phyloP scores from a whole-genome alignment of 1,140 invertebrate genomes.

The Lordiphosa clarofinis region DNA sequence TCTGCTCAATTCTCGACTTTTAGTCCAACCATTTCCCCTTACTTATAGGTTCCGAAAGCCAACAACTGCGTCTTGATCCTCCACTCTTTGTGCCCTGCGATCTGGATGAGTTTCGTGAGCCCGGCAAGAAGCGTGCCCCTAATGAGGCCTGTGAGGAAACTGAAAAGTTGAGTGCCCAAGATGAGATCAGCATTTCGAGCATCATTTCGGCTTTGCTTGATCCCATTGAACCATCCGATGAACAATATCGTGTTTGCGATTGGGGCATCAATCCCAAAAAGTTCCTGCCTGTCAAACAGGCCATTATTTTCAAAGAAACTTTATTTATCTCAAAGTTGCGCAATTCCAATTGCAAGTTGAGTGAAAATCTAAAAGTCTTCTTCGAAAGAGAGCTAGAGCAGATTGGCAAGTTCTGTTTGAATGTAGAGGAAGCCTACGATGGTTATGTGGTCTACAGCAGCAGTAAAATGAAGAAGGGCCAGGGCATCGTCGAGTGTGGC shows the following conservation, averaged over 20 bases:
- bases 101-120: slow-evolving; percentile 27
- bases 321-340: slow-evolving; percentile 56
- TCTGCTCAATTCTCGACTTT: too few relatives aligned
- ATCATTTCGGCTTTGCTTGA: slow-evolving; percentile 58
- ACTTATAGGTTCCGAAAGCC: not conserved
- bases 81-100: slow-evolving; percentile 55
- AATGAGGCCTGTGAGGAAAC: slow-evolving; percentile 38
- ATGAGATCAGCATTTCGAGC: slow-evolving; percentile 72
- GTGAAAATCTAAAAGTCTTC: slow-evolving; percentile 58
- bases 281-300: slow-evolving; percentile 53
- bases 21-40: not conserved
- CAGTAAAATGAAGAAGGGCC: slow-evolving; percentile 65
- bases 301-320: slow-evolving; percentile 58
- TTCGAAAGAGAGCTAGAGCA: slow-evolving; percentile 65
- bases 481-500: slow-evolving; percentile 51
- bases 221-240: slow-evolving; percentile 51
- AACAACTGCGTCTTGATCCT: slow-evolving; percentile 29
- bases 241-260: slow-evolving; percentile 38
- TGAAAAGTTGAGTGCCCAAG: slow-evolving; percentile 53
- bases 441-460: slow-evolving; percentile 67
- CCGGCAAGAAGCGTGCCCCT: slow-evolving; percentile 9
- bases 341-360: slow-evolving; percentile 62
- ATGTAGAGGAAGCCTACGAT: slow-evolving; percentile 65
- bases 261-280: slow-evolving; percentile 60
- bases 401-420: slow-evolving; percentile 60